Conservation (phyloP, 2,113 vertebrate species). For the Prunella himalayana region DNA sequence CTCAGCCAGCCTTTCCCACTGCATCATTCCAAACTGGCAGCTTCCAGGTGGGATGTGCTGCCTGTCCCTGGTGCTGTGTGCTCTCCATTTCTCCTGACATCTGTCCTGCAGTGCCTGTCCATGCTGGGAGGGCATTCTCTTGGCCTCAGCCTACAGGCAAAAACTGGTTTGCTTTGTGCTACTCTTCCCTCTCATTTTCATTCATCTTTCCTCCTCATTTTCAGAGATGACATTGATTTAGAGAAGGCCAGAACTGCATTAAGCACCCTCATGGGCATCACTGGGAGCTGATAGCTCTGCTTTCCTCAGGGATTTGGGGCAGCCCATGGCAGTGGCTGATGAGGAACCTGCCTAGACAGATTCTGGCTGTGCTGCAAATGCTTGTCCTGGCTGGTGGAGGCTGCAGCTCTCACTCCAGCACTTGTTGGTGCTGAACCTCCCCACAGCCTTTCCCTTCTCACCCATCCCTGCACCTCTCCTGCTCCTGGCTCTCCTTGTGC, state of each 20-base stretch:
- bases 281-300: neutral
- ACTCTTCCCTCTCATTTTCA: no score
- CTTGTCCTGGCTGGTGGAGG: neutral
- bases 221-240: neutral
- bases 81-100: neutral
- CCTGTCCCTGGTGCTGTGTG: neutral
- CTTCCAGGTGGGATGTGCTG: neutral
- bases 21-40: neutral
- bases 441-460: accelerated
- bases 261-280: neutral
- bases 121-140: accelerated
- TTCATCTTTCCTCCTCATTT: neutral
- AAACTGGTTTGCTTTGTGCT: neutral
- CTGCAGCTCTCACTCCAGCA: neutral
- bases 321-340: neutral
- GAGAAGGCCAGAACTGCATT: neutral
- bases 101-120: neutral
- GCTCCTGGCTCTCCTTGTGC: neutral
- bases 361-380: accelerated
- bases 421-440: neutral
- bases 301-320: neutral
- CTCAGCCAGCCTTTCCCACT: neutral
- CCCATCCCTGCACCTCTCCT: neutral
- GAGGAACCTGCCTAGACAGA: neutral
- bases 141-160: accelerated